These are phyloP conservation scores for Oryzias javanicus DNA, from an alignment of 2,113 vertebrate genomes.

Conservation along the genomic window DNA sequence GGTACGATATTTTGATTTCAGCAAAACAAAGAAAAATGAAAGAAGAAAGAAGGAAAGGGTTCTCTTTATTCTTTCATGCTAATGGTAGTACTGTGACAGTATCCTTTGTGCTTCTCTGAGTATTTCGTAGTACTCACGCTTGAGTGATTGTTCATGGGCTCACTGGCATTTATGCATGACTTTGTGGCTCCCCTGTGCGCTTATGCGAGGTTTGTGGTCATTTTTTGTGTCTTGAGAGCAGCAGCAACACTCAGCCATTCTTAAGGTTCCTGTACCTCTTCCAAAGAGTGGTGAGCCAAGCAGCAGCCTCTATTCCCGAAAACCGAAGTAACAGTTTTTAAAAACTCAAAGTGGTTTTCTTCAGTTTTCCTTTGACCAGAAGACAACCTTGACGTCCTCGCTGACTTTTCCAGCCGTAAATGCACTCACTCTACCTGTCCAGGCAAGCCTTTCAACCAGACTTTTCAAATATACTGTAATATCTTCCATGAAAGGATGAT, in stretches of 20 bases:
- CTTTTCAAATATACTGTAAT: conserved; percentile 18
- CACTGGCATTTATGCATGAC: conserved; percentile 4
- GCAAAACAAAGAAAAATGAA: conserved; percentile 24
- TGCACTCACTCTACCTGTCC: too few species aligned
- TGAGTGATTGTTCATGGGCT: conserved; percentile 10
- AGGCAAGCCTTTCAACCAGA: too few species aligned
- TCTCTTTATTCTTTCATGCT: conserved; percentile 46
- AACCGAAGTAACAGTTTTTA: background rate
- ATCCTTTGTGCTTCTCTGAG: conserved; percentile 41
- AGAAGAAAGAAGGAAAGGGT: conserved; percentile 14
- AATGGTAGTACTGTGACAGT: conserved; percentile 42
- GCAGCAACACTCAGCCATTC: too few species aligned
- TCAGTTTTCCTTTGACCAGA: background rate
- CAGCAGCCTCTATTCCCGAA: background rate
- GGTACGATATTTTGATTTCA: background rate
- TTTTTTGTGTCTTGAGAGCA: too few species aligned
- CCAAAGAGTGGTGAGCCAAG: conserved; percentile 27
- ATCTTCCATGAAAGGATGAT: conserved; percentile 31
- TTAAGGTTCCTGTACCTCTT: background rate
- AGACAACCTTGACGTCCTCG: background rate
- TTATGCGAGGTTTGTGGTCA: too few species aligned
- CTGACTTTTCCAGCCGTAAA: background rate
- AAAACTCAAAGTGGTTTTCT: background rate
- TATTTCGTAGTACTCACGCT: conserved; percentile 11
- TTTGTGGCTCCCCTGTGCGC: too few species aligned